Percentiles rank a stretch among this genome's conserved stretches.
phyloP scores from a whole-genome alignment of 2,888 invertebrate species.

The Rutpela maculata region DNA sequence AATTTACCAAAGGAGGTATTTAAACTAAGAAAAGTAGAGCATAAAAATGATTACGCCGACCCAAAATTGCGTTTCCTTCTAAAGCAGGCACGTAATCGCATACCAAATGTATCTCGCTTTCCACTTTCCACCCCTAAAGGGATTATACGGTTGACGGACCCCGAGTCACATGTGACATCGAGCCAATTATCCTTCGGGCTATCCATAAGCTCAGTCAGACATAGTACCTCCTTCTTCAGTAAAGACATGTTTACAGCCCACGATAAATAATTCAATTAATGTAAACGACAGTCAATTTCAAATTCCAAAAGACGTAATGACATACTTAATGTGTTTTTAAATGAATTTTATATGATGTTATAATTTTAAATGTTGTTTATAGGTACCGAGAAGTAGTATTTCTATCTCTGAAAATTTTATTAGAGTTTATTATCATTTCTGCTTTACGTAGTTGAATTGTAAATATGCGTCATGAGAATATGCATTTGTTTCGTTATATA shows the following conservation, averaged over 20 bases:
- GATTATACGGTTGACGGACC: conserved; percentile 11
- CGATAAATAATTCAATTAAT: conserved; percentile 33
- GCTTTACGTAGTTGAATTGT: no score
- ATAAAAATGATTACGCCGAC: not conserved
- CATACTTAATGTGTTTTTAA: conserved; percentile 21
- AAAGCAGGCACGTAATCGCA: conserved; percentile 4
- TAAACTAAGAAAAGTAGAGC: conserved; percentile 11
- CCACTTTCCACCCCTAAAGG: conserved; percentile 11
- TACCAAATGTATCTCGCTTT: conserved; percentile 12
- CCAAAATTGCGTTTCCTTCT: not conserved
- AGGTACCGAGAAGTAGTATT: conserved; percentile 2
- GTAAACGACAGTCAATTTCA: conserved; percentile 25
- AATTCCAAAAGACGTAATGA: conserved; percentile 25
- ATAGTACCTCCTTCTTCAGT: not conserved
- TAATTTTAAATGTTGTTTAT: not conserved
- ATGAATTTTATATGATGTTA: conserved; percentile 13
- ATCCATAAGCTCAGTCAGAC: conserved; percentile 3
- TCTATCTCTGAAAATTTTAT: not conserved
- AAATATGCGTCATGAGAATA: no score
- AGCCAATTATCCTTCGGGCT: conserved; percentile 25
- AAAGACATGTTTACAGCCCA: conserved; percentile 10
- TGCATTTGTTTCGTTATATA: no score
- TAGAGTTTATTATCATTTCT: not conserved
- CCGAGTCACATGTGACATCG: conserved; percentile 10
- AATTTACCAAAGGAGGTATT: not conserved